Percentiles rank a stretch among this genome's conserved stretches.
phyloP scores from a whole-genome alignment of 2,113 vertebrate species.

The Boleophthalmus pectinirostris region DNA sequence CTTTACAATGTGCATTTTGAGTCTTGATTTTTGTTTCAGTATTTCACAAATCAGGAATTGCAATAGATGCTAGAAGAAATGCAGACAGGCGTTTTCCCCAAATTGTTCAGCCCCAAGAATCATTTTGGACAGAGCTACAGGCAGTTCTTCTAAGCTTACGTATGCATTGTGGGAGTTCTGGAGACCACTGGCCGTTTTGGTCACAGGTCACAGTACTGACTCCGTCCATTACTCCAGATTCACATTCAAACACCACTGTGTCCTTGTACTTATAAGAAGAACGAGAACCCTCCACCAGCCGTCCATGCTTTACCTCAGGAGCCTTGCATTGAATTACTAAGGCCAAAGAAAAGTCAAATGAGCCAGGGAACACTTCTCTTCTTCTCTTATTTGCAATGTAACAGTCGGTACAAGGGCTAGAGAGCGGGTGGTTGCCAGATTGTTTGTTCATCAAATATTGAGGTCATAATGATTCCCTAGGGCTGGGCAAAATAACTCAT shows the following conservation, averaged over 20 bases:
- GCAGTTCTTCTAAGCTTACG: conserved; percentile 42
- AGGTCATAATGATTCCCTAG: no score
- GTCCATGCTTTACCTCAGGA: fast-evolving
- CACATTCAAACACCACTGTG: conserved; percentile 30
- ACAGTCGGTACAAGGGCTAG: neutral
- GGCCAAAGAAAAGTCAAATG: neutral
- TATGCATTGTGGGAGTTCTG: conserved; percentile 42
- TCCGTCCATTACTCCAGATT: neutral
- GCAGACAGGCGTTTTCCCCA: neutral
- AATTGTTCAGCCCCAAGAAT: neutral
- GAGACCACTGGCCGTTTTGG: conserved; percentile 35
- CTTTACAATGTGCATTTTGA: no score
- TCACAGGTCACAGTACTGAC: fast-evolving
- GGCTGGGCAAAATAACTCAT: no score
- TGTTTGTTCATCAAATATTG: neutral
- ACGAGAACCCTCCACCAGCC: fast-evolving
- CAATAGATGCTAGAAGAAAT: neutral
- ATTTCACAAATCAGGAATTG: neutral
- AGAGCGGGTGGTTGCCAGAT: no score
- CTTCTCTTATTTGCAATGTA: neutral
- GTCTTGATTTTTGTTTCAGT: neutral
- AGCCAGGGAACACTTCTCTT: neutral
- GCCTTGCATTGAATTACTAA: conserved; percentile 23
- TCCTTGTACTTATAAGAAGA: conserved; percentile 4
- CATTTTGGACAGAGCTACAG: neutral